These are phyloP conservation scores for Dynastes grantii DNA, from an alignment of 2,888 invertebrate genomes.

Conservation along the genomic window DNA sequence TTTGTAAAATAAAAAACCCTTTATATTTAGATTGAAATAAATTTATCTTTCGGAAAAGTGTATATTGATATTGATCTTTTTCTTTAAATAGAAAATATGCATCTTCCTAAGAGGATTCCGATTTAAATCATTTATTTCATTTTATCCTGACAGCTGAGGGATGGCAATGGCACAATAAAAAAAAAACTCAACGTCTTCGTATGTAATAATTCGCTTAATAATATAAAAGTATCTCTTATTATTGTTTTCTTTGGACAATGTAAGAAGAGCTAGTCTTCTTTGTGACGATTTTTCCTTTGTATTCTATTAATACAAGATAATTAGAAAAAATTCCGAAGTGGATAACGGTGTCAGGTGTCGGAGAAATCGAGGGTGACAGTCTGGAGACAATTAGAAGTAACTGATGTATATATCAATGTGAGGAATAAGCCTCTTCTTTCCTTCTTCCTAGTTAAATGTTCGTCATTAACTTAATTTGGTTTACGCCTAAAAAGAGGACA, in stretches of 20 bases:
- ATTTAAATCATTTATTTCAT: too few species aligned
- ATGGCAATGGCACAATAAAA: too few species aligned
- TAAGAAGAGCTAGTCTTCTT: too few species aligned
- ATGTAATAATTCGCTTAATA: too few species aligned
- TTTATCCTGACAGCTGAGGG: too few species aligned
- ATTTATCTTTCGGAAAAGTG: background rate
- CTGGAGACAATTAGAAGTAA: constrained; percentile 32
- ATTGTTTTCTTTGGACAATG: too few species aligned
- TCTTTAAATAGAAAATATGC: background rate
- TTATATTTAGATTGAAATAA: too few species aligned
- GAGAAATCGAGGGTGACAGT: constrained; percentile 17
- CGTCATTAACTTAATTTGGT: constrained; percentile 38
- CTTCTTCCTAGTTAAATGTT: constrained; percentile 26
- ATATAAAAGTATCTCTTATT: too few species aligned
- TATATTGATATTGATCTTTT: constrained; percentile 1
- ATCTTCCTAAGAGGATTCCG: background rate
- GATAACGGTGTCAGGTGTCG: constrained; percentile 39
- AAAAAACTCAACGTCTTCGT: too few species aligned
- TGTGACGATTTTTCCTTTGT: background rate
- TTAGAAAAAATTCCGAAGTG: constrained; percentile 10
- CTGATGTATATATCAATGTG: constrained; percentile 40
- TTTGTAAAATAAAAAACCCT: constrained; percentile 53
- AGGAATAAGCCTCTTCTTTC: constrained; percentile 21
- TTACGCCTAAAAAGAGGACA: constrained; percentile 29
- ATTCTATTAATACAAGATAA: constrained; percentile 27